These are phyloP conservation scores for Acomys russatus DNA, from an alignment of 2,797 vertebrate species.

Conservation along the genomic window DNA sequence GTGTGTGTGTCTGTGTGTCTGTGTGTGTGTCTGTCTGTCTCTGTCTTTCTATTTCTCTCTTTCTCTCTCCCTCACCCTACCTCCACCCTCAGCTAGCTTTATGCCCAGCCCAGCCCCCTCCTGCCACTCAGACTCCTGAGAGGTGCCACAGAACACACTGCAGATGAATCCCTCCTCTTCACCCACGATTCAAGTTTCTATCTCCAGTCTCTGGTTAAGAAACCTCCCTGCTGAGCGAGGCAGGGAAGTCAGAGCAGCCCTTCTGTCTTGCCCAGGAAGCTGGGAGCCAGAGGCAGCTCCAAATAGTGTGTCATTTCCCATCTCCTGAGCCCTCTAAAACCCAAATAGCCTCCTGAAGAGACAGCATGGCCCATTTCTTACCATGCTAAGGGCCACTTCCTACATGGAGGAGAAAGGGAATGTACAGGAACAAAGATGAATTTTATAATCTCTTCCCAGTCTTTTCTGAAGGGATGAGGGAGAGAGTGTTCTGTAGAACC, in stretches of 20 bases:
- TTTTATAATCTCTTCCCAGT: background rate
- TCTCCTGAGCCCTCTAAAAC: background rate
- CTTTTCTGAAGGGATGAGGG: background rate
- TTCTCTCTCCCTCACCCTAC: too few relatives aligned
- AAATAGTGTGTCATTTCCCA: background rate
- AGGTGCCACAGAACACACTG: background rate
- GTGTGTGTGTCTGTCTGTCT: too few relatives aligned
- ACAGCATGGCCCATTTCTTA: background rate
- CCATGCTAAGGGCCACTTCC: background rate
- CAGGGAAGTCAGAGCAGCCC: background rate
- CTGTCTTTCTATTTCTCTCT: too few relatives aligned
- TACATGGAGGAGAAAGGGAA: slow-evolving; percentile 1
- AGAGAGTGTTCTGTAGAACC: background rate
- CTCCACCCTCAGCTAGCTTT: background rate
- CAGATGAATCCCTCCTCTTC: background rate
- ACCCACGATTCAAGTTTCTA: background rate
- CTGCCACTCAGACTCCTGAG: slow-evolving; percentile 1
- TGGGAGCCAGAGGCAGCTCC: background rate
- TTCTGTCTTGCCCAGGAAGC: background rate
- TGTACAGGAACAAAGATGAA: background rate
- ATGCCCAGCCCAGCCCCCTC: background rate
- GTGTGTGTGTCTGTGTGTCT: too few relatives aligned
- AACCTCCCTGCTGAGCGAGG: background rate
- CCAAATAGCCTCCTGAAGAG: background rate
- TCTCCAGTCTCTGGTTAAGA: background rate